Evolutionary conservation across 2,888 invertebrate genomes (phyloP).

Genomic region (Cartodere bifasciata): DNA sequence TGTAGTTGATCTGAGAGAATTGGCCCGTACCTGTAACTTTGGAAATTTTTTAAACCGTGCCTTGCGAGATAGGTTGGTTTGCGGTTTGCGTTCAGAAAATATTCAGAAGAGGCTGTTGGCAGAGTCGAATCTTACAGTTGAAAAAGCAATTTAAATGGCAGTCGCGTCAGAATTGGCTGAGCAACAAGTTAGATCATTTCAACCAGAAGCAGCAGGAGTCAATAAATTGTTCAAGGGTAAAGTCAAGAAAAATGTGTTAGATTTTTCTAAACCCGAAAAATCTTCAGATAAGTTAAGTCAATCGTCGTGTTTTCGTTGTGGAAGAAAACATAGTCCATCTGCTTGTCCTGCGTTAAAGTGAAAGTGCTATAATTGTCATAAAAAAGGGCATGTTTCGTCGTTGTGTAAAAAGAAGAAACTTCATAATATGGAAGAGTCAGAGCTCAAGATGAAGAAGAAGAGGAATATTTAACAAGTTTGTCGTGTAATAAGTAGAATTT

Average conservation of each 20-base stretch:
- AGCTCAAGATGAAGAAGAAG: too few species aligned
- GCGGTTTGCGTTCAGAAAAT: background rate
- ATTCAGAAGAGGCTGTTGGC: background rate
- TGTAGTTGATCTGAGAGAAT: background rate
- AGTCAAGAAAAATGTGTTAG: too few species aligned
- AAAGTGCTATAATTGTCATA: background rate
- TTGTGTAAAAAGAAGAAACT: too few species aligned
- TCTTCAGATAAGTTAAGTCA: too few species aligned
- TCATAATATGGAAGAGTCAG: too few species aligned
- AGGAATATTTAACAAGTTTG: too few species aligned
- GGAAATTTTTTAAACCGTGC: conserved; percentile 1
- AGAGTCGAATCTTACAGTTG: background rate
- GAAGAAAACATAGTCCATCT: too few species aligned
- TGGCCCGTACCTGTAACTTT: conserved; percentile 1
- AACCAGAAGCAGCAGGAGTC: background rate
- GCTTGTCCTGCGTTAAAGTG: background rate
- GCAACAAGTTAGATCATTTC: background rate
- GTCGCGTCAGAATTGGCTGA: background rate
- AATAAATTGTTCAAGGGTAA: background rate
- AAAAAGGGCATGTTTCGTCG: background rate
- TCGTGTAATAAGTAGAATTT: too few species aligned
- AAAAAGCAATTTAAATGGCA: conserved; percentile 3
- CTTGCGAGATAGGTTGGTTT: conserved; percentile 3
- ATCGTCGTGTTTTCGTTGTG: too few species aligned
- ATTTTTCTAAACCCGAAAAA: too few species aligned